Evolutionary conservation across 2,888 invertebrate species (phyloP).

Genomic region (Catocala nupta): DNA sequence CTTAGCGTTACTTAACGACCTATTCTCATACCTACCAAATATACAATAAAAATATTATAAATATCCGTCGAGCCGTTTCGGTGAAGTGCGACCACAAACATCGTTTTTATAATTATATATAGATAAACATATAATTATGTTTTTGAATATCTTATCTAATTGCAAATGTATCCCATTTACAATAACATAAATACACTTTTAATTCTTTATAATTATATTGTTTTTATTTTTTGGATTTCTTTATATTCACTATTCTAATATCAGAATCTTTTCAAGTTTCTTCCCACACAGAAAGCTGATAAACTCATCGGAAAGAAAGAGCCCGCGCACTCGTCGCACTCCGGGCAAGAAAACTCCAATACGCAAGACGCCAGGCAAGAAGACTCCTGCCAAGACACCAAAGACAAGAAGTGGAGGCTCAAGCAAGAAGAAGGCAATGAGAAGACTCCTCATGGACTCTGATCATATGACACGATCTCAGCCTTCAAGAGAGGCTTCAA

Average conservation of each 20-base stretch:
- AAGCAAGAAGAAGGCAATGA: constrained; percentile 87
- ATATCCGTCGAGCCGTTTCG: too few relatives aligned
- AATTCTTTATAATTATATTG: neutral
- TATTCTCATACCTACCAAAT: too few relatives aligned
- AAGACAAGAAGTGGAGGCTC: constrained; percentile 88
- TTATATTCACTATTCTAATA: constrained; percentile 54
- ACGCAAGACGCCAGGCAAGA: constrained; percentile 81
- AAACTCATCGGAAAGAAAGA: constrained; percentile 76
- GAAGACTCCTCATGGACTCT: constrained; percentile 78
- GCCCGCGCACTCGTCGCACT: constrained; percentile 82
- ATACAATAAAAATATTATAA: too few relatives aligned
- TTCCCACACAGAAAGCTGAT: constrained; percentile 84
- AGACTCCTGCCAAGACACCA: constrained; percentile 87
- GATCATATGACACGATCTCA: constrained; percentile 71
- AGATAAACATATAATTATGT: too few relatives aligned
- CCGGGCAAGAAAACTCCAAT: constrained; percentile 80
- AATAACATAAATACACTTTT: neutral
- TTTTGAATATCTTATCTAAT: too few relatives aligned
- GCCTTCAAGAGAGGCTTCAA: constrained; percentile 86
- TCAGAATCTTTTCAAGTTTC: constrained; percentile 71
- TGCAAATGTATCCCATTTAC: too few relatives aligned
- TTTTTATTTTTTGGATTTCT: constrained; percentile 1
- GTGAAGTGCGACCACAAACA: too few relatives aligned
- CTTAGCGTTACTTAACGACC: too few relatives aligned
- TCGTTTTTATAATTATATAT: too few relatives aligned